These are phyloP conservation scores for Drosophila pseudotalamancana DNA, from an alignment of 2,888 invertebrate genomes.

Conservation along the genomic window DNA sequence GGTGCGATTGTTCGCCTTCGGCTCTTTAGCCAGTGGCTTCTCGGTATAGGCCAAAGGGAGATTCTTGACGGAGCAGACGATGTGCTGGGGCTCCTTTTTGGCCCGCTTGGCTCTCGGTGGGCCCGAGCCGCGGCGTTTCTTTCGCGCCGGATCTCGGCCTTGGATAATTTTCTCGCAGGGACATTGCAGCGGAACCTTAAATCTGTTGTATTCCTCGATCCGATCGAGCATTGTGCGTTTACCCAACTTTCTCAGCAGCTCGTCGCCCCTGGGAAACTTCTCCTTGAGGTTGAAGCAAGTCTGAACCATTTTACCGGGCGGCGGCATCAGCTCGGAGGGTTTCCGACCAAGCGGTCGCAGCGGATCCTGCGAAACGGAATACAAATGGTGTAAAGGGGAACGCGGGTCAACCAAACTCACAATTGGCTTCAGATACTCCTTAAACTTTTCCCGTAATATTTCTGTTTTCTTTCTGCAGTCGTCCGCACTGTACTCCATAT, in stretches of 20 bases:
- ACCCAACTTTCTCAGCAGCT: not conserved
- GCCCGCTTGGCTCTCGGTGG: not conserved
- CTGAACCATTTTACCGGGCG: not conserved
- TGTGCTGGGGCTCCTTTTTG: not conserved
- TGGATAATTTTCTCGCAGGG: not conserved
- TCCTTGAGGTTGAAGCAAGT: not conserved
- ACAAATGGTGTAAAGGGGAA: not conserved
- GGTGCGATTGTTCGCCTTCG: rapidly evolving
- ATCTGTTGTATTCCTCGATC: not conserved
- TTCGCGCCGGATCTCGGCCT: not conserved
- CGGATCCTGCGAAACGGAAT: constrained; percentile 4
- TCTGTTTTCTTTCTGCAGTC: not conserved
- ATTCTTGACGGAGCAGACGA: not conserved
- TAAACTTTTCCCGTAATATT: not conserved
- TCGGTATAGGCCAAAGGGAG: not conserved
- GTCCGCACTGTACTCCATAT: not conserved
- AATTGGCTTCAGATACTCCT: not conserved
- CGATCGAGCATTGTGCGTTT: not conserved
- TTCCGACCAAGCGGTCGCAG: constrained; percentile 1
- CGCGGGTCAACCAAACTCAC: not conserved
- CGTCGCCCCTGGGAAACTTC: not conserved
- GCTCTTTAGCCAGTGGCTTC: not conserved
- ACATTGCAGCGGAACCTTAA: not conserved
- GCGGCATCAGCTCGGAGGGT: not conserved
- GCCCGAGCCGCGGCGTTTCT: not conserved